Evolutionary conservation across 2,113 vertebrate species (phyloP).

Genomic region (Oxyura jamaicensis): DNA sequence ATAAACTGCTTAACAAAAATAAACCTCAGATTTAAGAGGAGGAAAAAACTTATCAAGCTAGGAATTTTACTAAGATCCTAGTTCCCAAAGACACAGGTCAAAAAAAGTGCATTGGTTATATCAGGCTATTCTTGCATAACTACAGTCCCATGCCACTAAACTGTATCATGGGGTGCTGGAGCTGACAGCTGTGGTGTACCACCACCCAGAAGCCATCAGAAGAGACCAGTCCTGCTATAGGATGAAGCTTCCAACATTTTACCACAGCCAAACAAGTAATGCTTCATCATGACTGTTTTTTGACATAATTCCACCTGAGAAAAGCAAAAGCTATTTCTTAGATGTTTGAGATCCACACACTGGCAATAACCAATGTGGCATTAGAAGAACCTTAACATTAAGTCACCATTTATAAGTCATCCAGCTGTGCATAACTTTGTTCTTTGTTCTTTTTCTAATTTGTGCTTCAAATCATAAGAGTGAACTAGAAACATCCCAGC

Average conservation of each 20-base stretch:
- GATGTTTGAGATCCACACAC: background rate
- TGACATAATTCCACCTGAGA: background rate
- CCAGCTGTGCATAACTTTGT: too few relatives aligned
- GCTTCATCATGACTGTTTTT: background rate
- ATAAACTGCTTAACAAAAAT: conserved; percentile 55
- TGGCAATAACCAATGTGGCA: background rate
- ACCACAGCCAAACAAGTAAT: background rate
- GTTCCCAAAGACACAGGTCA: background rate
- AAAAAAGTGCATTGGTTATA: background rate
- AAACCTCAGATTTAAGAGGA: background rate
- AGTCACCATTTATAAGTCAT: background rate
- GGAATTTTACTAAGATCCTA: background rate
- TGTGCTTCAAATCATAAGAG: background rate
- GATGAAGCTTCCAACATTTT: background rate
- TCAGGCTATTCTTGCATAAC: background rate
- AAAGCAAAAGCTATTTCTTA: background rate
- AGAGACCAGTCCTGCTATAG: fast-evolving
- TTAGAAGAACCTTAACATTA: background rate
- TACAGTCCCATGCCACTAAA: background rate
- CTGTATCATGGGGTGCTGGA: background rate
- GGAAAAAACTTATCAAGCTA: fast-evolving
- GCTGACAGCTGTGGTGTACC: background rate
- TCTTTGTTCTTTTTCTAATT: too few relatives aligned
- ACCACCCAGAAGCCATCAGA: background rate
- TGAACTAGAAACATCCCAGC: background rate